Evolutionary conservation across 1,140 invertebrate genomes (phyloP).

Genomic region (Diorhabda sublineata): DNA sequence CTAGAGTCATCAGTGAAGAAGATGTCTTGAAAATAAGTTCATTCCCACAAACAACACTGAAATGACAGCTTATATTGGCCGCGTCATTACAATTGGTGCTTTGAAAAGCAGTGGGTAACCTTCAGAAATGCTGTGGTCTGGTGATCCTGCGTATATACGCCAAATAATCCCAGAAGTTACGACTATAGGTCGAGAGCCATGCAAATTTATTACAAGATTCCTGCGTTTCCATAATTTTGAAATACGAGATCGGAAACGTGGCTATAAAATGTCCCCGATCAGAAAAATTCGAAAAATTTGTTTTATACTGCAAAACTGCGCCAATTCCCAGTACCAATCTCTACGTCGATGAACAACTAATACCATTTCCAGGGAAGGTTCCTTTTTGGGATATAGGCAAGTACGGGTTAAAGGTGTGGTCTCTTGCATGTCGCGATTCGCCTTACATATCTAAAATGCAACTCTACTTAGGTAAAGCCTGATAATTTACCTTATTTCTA

Average conservation of each 20-base stretch:
- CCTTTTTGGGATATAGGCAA: slow-evolving; percentile 15
- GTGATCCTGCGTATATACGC: not conserved
- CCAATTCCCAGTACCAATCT: not conserved
- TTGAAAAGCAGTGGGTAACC: not conserved
- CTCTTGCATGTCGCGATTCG: not conserved
- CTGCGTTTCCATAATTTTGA: too few species aligned
- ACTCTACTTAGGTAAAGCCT: not conserved
- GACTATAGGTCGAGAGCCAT: not conserved
- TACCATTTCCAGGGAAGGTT: slow-evolving; percentile 15
- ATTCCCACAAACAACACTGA: not conserved
- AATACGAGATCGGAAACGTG: not conserved
- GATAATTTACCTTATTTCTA: not conserved
- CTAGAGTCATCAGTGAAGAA: not conserved
- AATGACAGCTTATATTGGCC: not conserved
- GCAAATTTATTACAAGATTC: too few species aligned
- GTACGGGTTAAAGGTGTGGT: not conserved
- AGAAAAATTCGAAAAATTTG: not conserved
- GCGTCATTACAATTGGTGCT: not conserved
- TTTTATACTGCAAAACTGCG: not conserved
- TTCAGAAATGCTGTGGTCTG: not conserved
- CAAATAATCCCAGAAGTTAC: not conserved
- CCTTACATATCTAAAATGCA: not conserved
- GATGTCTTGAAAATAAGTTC: not conserved
- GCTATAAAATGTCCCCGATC: slow-evolving; percentile 7
- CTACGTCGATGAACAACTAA: not conserved